These are phyloP conservation scores for Scomberomorus guttatus DNA, from an alignment of 2,797 vertebrate species.

Conservation along the genomic window DNA sequence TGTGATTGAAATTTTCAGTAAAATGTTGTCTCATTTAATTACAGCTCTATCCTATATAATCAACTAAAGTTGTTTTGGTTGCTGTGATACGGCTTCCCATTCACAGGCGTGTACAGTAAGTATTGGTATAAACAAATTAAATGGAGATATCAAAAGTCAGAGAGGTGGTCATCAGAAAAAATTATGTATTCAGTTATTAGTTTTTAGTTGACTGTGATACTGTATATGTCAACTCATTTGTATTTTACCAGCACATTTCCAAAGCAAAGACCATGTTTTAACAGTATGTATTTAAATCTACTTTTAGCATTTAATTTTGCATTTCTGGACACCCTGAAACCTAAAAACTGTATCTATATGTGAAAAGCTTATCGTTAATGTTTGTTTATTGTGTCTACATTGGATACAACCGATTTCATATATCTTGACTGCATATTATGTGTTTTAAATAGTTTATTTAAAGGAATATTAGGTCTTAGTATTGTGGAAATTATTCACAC, in stretches of 20 bases:
- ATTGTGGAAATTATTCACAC: no score
- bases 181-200: not conserved
- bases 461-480: no score
- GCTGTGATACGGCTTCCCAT: not conserved
- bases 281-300: not conserved
- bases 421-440: not conserved
- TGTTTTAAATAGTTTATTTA: not conserved
- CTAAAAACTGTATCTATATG: not conserved
- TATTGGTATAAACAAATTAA: not conserved
- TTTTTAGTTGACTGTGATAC: not conserved
- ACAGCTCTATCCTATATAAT: not conserved
- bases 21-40: not conserved
- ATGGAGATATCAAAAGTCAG: not conserved
- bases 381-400: not conserved
- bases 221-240: no score
- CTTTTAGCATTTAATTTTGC: no score
- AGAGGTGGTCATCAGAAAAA: no score
- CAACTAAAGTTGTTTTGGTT: no score
- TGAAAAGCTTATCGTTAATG: not conserved
- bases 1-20: no score
- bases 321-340: not conserved
- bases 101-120: no score
- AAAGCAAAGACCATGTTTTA: not conserved
- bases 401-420: not conserved
- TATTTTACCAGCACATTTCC: not conserved